Evolutionary conservation across 2,888 invertebrate genomes (phyloP).

Genomic region (Trissolcus brochymenae): DNA sequence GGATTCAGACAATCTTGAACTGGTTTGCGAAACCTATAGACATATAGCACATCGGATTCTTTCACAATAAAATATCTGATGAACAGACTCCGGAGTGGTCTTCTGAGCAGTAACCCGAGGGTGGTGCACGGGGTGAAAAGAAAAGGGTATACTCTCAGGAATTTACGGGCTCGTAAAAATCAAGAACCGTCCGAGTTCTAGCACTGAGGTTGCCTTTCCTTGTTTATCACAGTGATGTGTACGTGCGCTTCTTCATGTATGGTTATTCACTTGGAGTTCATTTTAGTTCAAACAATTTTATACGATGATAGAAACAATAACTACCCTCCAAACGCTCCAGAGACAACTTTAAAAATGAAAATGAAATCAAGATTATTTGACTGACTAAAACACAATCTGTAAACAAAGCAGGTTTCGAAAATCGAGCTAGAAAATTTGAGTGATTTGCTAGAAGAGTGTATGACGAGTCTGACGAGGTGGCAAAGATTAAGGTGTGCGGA

Average conservation of each 20-base stretch:
- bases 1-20: constrained; percentile 30
- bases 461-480: too few species aligned
- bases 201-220: constrained; percentile 67
- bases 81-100: constrained; percentile 50
- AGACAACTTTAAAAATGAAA: not conserved
- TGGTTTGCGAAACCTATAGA: constrained; percentile 41
- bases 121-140: constrained; percentile 49
- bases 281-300: too few species aligned
- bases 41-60: constrained; percentile 56
- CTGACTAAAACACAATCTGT: too few species aligned
- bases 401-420: too few species aligned
- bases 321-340: not conserved
- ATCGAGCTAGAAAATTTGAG: too few species aligned
- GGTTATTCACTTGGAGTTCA: too few species aligned
- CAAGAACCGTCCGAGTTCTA: constrained; percentile 72
- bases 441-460: too few species aligned
- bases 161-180: constrained; percentile 76
- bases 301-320: too few species aligned
- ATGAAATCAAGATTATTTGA: too few species aligned
- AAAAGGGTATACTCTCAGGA: constrained; percentile 65
- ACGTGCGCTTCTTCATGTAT: constrained; percentile 18
- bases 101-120: constrained; percentile 26
- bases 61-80: constrained; percentile 62
- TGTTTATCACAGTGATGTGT: constrained; percentile 57
- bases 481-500: not conserved